These are phyloP conservation scores for Mormyrus proboscirostris DNA, from an alignment of 2,797 vertebrate genomes.

Conservation along the genomic window DNA sequence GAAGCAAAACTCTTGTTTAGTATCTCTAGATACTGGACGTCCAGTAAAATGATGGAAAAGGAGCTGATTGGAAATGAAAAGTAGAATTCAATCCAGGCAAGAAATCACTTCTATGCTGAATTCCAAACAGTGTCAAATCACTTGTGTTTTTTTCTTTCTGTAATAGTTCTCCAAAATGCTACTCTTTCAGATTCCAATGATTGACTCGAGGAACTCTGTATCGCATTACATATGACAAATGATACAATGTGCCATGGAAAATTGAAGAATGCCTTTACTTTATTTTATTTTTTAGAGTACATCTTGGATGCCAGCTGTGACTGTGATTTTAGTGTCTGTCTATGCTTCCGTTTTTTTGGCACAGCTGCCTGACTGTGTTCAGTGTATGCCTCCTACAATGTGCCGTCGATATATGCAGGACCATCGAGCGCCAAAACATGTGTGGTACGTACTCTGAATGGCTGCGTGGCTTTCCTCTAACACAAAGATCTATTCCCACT, in stretches of 20 bases:
- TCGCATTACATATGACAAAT: neutral
- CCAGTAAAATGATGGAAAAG: neutral
- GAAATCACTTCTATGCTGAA: neutral
- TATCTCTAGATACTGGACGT: neutral
- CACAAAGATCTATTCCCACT: conserved; percentile 28
- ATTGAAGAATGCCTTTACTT: neutral
- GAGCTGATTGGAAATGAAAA: neutral
- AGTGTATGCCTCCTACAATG: neutral
- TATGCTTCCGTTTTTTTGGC: conserved; percentile 23
- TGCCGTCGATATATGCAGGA: conserved; percentile 28
- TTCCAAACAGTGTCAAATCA: neutral
- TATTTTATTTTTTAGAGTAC: neutral
- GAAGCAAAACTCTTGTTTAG: neutral
- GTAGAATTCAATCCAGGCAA: neutral
- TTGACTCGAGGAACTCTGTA: neutral
- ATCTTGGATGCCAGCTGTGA: neutral
- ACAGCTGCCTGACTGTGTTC: conserved; percentile 27
- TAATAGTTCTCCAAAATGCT: neutral
- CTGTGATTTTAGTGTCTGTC: neutral
- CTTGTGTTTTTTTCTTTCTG: neutral
- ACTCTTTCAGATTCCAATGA: neutral
- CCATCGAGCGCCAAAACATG: conserved; percentile 60
- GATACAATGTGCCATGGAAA: neutral
- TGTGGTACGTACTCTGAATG: conserved; percentile 68
- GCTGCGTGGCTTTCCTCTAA: conserved; percentile 61